Conservation (phyloP, 2,888 invertebrate species). For the Octodonta nipae region DNA sequence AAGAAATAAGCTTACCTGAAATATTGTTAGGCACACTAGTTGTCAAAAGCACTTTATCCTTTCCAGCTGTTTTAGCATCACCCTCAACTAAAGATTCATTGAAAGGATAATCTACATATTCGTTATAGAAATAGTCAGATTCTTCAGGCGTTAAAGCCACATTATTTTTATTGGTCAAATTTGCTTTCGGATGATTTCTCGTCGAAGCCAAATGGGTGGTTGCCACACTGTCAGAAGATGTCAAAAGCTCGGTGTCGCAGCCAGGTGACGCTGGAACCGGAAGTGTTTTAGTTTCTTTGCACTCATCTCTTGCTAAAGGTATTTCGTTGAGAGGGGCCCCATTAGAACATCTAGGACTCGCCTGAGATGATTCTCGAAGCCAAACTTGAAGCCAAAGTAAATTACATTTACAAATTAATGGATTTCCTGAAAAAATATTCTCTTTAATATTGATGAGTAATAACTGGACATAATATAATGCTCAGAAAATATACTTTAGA, state of each 20-base stretch:
- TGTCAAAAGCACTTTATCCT: slow-evolving; percentile 6
- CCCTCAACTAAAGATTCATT: slow-evolving; percentile 42
- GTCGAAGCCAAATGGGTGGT: neutral
- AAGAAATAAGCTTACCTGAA: slow-evolving; percentile 15
- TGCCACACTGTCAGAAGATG: slow-evolving; percentile 9
- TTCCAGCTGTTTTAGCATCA: neutral
- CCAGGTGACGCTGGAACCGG: slow-evolving; percentile 48
- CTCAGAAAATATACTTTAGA: no score
- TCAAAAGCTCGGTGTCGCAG: slow-evolving; percentile 53
- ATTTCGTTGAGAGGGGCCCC: slow-evolving; percentile 63
- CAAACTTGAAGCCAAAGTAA: slow-evolving; percentile 73
- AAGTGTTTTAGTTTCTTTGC: slow-evolving; percentile 37
- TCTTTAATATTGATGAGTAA: no score
- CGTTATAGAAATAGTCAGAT: slow-evolving; percentile 72
- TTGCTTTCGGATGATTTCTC: neutral
- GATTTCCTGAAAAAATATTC: slow-evolving; percentile 50
- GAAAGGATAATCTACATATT: slow-evolving; percentile 65
- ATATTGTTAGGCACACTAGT: slow-evolving; percentile 17
- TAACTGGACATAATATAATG: slow-evolving; percentile 1
- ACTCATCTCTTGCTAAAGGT: slow-evolving; percentile 56
- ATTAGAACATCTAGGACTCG: slow-evolving; percentile 67
- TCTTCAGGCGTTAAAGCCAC: slow-evolving; percentile 56
- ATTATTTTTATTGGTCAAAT: slow-evolving; percentile 32
- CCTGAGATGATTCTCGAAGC: slow-evolving; percentile 59
- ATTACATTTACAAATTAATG: slow-evolving; percentile 67